Conservation (phyloP, 2,797 vertebrate species). For the Argyrosomus regius region DNA sequence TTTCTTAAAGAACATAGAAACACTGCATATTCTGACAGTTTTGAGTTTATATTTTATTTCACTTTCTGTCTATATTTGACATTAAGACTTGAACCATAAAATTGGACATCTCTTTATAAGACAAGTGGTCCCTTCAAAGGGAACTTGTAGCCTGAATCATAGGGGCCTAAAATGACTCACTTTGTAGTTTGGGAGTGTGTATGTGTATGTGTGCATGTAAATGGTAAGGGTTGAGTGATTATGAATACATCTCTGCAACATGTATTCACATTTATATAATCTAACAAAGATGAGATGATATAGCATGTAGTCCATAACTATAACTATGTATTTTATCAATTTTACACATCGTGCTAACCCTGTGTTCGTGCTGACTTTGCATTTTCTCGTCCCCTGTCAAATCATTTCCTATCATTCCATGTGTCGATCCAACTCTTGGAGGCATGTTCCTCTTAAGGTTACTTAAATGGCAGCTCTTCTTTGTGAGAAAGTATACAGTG, state of each 20-base stretch:
- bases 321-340: not conserved
- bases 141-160: conserved; percentile 40
- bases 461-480: conserved; percentile 43
- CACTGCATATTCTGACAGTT: not conserved
- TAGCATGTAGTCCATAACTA: not conserved
- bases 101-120: not conserved
- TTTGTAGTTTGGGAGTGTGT: conserved; percentile 21
- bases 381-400: conserved; percentile 44
- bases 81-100: too few species aligned
- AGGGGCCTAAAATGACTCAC: conserved; percentile 42
- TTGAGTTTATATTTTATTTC: conserved; percentile 6
- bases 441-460: conserved; percentile 48
- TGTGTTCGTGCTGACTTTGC: conserved; percentile 14
- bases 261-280: not conserved
- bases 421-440: conserved; percentile 44
- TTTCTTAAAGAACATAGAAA: conserved; percentile 1
- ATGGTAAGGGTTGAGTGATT: not conserved
- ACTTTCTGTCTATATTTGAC: not conserved
- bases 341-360: conserved; percentile 9
- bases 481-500: conserved; percentile 59
- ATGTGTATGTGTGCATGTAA: conserved; percentile 3
- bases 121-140: conserved; percentile 36
- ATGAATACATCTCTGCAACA: not conserved
- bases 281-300: not conserved
- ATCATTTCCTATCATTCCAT: conserved; percentile 41